Evolutionary conservation across 1,140 invertebrate species (phyloP).

Genomic region (Phymorhynchus buccinoides): DNA sequence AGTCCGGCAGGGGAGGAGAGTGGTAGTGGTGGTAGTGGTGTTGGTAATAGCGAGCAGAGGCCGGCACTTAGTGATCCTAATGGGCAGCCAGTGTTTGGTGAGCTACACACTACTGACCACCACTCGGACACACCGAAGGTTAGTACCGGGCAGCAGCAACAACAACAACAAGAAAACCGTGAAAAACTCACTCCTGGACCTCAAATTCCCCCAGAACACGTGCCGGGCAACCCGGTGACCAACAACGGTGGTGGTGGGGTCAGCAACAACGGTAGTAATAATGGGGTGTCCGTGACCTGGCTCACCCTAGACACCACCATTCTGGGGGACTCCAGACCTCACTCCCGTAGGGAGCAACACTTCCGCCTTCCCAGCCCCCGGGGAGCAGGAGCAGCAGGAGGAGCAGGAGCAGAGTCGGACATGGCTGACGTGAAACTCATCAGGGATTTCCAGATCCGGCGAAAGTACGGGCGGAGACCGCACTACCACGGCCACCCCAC

Average conservation of each 20-base stretch:
- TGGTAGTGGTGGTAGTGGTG: background rate
- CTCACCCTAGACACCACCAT: background rate
- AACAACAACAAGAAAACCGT: too few relatives aligned
- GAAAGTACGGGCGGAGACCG: conserved; percentile 3
- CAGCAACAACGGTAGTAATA: background rate
- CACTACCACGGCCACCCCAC: background rate
- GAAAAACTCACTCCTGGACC: too few relatives aligned
- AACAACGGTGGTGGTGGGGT: background rate
- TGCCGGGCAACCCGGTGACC: background rate
- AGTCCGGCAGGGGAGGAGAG: background rate
- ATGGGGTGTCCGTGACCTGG: conserved; percentile 1
- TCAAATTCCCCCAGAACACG: background rate
- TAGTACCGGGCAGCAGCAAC: background rate
- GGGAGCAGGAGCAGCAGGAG: background rate
- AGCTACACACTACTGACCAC: background rate
- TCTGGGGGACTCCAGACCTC: background rate
- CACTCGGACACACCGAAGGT: background rate
- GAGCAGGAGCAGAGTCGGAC: background rate
- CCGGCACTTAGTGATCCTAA: background rate
- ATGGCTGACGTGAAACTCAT: conserved; percentile 13
- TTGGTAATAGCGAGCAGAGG: too few relatives aligned
- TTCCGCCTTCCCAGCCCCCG: background rate
- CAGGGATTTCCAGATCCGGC: conserved; percentile 19
- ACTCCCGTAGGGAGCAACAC: background rate
- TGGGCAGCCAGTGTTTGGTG: background rate